phyloP scores from a whole-genome alignment of 30 jellyfish, hydroid and myxozoan genomes.

The Pseudorhiza aurosa region DNA sequence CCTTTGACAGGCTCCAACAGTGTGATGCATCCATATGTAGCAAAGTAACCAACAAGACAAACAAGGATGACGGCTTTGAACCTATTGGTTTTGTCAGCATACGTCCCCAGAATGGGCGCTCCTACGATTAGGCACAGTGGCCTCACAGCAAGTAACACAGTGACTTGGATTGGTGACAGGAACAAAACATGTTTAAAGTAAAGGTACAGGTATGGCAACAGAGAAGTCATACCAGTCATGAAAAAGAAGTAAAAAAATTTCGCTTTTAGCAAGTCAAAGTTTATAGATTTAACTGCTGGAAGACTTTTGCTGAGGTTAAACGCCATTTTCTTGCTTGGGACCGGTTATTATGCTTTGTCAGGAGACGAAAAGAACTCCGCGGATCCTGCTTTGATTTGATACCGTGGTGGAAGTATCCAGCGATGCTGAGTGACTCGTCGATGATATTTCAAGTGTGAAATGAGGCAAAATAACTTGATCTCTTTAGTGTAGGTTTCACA shows the following conservation, averaged over 20 bases:
- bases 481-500: too few species aligned
- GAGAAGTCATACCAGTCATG: constrained; percentile 58
- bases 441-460: too few species aligned
- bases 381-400: too few species aligned
- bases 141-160: constrained; percentile 64
- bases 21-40: constrained; percentile 64
- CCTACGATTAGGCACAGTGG: constrained; percentile 71
- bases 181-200: constrained; percentile 81
- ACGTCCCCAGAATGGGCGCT: constrained; percentile 84
- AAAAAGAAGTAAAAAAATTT: constrained; percentile 74
- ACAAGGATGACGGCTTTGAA: constrained; percentile 49
- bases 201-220: constrained; percentile 75
- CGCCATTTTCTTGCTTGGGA: constrained; percentile 20
- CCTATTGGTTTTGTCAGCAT: constrained; percentile 79
- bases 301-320: not conserved
- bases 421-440: too few species aligned
- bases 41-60: constrained; percentile 65
- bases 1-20: constrained; percentile 69
- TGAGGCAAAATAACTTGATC: too few species aligned
- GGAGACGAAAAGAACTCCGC: too few species aligned
- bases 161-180: constrained; percentile 83
- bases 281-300: constrained; percentile 7
- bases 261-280: constrained; percentile 70
- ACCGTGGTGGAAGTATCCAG: too few species aligned
- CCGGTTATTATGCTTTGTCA: too few species aligned